Conservation (phyloP, 2,888 invertebrate species). For the Brenthis ino region DNA sequence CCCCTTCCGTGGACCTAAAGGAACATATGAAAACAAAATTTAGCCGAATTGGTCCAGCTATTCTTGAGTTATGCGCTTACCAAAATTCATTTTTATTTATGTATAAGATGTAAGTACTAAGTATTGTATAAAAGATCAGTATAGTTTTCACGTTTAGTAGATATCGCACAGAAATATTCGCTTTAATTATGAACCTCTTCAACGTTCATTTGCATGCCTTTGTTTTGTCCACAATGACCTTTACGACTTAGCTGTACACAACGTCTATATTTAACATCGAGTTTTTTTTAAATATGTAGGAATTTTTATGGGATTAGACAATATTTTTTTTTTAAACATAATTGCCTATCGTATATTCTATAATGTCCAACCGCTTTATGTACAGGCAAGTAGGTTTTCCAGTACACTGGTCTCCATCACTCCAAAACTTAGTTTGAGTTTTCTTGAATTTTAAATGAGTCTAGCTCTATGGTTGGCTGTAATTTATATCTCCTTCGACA, state of each 20-base stretch:
- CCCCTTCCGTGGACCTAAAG: too few relatives aligned
- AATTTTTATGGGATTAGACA: too few relatives aligned
- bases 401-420: constrained; percentile 27
- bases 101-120: too few relatives aligned
- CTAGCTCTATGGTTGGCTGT: constrained; percentile 52
- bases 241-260: constrained; percentile 13
- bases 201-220: constrained; percentile 29
- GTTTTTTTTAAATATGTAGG: not conserved
- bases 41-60: too few relatives aligned
- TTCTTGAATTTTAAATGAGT: constrained; percentile 41
- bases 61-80: too few relatives aligned
- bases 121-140: not conserved
- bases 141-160: not conserved
- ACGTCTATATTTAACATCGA: not conserved
- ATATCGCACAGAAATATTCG: constrained; percentile 20
- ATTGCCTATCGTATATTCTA: too few relatives aligned
- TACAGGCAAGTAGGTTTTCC: constrained; percentile 13
- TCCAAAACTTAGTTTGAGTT: constrained; percentile 33
- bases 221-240: constrained; percentile 29
- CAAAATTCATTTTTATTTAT: too few relatives aligned
- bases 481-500: constrained; percentile 63
- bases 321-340: too few relatives aligned
- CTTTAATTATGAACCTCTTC: constrained; percentile 21
- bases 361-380: not conserved
- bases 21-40: too few relatives aligned